These are phyloP conservation scores for Drosophila tanythrix DNA, from an alignment of 2,888 invertebrate genomes.

Conservation along the genomic window DNA sequence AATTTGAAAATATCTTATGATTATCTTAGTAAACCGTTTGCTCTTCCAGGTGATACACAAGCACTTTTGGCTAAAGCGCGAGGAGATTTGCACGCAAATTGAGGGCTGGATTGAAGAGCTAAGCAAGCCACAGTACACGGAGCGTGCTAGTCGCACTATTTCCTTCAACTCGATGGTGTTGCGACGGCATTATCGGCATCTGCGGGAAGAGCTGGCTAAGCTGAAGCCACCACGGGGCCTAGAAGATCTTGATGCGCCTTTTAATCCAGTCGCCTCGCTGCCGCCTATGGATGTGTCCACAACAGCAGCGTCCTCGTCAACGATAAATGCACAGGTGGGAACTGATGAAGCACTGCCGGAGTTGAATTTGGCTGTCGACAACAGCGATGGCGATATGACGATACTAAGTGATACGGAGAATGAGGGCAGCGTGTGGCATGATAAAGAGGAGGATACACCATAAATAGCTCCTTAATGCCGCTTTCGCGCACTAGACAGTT, in stretches of 20 bases:
- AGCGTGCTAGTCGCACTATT: constrained; percentile 91
- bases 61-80: constrained; percentile 97
- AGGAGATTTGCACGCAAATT: constrained; percentile 95
- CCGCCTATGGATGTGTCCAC: constrained; percentile 78
- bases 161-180: constrained; percentile 91
- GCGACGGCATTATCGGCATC: constrained; percentile 92
- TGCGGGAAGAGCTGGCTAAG: constrained; percentile 94
- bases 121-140: constrained; percentile 91
- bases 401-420: constrained; percentile 71
- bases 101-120: constrained; percentile 96
- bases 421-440: constrained; percentile 72
- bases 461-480: constrained; percentile 49
- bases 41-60: constrained; percentile 91
- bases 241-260: constrained; percentile 89
- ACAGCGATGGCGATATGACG: constrained; percentile 52
- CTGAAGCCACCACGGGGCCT: constrained; percentile 91
- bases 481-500: constrained; percentile 59
- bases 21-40: not conserved
- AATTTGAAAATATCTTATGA: not conserved
- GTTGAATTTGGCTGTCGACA: constrained; percentile 61
- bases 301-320: constrained; percentile 42
- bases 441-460: constrained; percentile 67
- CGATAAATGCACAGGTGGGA: constrained; percentile 54
- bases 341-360: constrained; percentile 59
- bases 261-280: constrained; percentile 84